A percentile compares a stretch with the other conserved stretches of the same genome.
These are phyloP conservation scores for Tricholauxania praeusta DNA, from an alignment of 2,888 invertebrate species.

Conservation along the genomic window DNA sequence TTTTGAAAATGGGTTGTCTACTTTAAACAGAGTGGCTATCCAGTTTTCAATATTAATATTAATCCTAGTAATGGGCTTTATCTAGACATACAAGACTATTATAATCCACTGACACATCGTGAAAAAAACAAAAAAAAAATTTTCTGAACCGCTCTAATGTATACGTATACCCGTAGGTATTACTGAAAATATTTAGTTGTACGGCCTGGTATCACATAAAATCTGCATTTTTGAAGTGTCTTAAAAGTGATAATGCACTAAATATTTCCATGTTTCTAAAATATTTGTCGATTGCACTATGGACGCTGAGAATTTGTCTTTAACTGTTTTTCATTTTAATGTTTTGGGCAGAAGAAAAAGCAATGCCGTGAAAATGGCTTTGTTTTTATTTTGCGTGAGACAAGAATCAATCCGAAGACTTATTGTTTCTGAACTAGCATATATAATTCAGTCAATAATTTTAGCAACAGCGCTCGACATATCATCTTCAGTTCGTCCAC, in stretches of 20 bases:
- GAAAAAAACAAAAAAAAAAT: too few species aligned
- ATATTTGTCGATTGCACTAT: slow-evolving; percentile 12
- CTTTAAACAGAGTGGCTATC: too few species aligned
- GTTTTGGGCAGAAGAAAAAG: not conserved
- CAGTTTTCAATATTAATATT: too few species aligned
- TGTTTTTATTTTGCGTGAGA: slow-evolving; percentile 14
- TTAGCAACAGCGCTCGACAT: slow-evolving; percentile 24
- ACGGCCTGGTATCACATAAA: too few species aligned
- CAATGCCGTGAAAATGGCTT: slow-evolving; percentile 8
- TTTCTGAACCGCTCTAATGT: too few species aligned
- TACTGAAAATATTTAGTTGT: not conserved
- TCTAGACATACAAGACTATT: too few species aligned
- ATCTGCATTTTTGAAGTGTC: slow-evolving; percentile 1
- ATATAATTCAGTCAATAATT: slow-evolving; percentile 8
- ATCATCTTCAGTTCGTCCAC: slow-evolving; percentile 26
- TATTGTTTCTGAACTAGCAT: not conserved
- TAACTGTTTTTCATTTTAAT: not conserved
- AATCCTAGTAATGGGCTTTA: too few species aligned
- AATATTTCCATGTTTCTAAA: slow-evolving; percentile 17
- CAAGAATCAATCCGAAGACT: slow-evolving; percentile 14
- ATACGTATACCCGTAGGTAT: too few species aligned
- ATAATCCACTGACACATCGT: too few species aligned
- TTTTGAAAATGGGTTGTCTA: too few species aligned
- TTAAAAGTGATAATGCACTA: slow-evolving; percentile 1
- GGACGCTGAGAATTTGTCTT: slow-evolving; percentile 13